Conservation (phyloP, 2,113 vertebrate species). For the Elgaria multicarinata region DNA sequence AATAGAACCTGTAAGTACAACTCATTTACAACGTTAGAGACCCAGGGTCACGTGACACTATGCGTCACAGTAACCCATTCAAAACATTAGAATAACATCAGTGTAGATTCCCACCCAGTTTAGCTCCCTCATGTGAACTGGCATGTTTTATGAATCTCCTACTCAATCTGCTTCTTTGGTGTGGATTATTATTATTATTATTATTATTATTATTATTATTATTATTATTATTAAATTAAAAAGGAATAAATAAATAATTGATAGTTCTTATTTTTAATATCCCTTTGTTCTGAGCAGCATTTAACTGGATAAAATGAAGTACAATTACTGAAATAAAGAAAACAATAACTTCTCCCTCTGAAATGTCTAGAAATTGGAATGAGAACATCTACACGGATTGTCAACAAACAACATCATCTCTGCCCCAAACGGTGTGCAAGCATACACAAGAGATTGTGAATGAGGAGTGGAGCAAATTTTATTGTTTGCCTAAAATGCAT, state of each 20-base stretch:
- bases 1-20: too few relatives aligned
- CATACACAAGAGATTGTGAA: neutral
- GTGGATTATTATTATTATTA: neutral
- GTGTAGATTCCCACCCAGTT: too few relatives aligned
- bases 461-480: neutral
- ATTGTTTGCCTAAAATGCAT: neutral
- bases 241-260: too few relatives aligned
- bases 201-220: neutral
- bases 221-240: neutral
- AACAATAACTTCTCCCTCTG: neutral
- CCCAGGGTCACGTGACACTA: too few relatives aligned
- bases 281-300: neutral
- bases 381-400: neutral
- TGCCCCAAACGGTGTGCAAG: neutral
- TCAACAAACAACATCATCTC: neutral
- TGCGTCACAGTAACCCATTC: too few relatives aligned
- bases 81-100: too few relatives aligned
- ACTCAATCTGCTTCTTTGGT: neutral
- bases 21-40: too few relatives aligned
- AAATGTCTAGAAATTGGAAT: neutral
- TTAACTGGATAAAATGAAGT: neutral
- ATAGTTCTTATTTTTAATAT: neutral
- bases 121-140: neutral
- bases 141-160: neutral
- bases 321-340: neutral